phyloP scores from a whole-genome alignment of 1,140 invertebrate genomes.

The Tetragonula clypearis region DNA sequence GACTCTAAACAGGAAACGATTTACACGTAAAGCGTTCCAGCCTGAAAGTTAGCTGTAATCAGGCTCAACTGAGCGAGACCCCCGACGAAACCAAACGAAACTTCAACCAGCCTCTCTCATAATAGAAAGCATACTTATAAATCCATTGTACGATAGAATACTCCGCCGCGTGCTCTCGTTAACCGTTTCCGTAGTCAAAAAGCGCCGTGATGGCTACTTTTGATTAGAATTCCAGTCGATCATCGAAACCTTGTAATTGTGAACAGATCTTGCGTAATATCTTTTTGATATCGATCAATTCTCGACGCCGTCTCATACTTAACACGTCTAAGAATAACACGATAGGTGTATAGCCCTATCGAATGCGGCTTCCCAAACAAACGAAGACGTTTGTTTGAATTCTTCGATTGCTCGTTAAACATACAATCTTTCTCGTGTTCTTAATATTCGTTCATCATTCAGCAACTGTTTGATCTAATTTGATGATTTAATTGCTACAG shows the following conservation, averaged over 20 bases:
- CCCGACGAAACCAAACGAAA: conserved; percentile 27
- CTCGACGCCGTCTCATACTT: background rate
- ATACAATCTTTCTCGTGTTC: background rate
- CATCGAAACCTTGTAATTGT: background rate
- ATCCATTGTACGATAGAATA: background rate
- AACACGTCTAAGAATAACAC: background rate
- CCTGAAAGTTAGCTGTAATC: conserved; percentile 28
- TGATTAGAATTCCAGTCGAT: conserved; percentile 20
- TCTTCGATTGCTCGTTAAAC: background rate
- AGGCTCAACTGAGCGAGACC: conserved; percentile 17
- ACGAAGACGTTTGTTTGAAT: background rate
- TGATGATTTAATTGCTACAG: background rate
- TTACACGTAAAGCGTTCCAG: conserved; percentile 12
- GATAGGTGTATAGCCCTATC: background rate
- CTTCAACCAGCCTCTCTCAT: conserved; percentile 8
- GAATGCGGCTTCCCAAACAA: background rate
- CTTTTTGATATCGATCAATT: background rate
- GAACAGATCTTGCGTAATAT: background rate
- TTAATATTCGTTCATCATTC: background rate
- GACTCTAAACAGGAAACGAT: conserved; percentile 24
- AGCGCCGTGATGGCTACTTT: background rate
- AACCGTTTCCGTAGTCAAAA: conserved; percentile 1
- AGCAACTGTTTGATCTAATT: background rate
- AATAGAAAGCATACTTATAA: conserved; percentile 37
- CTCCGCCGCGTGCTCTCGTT: background rate